Evolutionary conservation across 1,140 invertebrate species (phyloP), one percentile per base, ranked within the genome.

Genomic region (Tetramorium simillimum): DNA sequence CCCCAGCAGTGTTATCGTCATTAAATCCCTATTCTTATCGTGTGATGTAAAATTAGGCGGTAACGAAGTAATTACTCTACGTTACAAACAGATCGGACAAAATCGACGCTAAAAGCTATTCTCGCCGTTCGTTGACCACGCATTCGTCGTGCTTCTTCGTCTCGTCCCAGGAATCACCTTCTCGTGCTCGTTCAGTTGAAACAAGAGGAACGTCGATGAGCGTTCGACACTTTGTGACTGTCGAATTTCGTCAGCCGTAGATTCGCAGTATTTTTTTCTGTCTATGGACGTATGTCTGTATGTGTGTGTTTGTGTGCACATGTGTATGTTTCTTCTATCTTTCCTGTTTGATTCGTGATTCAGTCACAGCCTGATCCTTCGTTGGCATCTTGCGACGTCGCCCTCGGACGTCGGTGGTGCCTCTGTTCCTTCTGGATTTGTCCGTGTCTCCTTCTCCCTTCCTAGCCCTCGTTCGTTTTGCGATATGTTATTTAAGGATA

Each of bases 401-500:
- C 24, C 53, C 69, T 24, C 28, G 80, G 69, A 84, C 80, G 69
- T 62, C 80, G 80, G 58, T 33, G 72, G 69, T 82, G 78, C 77
- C 37, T 73, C n/a, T 63, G 16, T 70, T 87, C 40, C 60, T 75
- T 43, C 10, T 62, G 33, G 56, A 12, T 90, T 40, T 24, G 60
- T 82, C 51, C 24, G 49, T 72, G 43, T 77, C 58, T 76, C 51
- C 53, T 80, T 33, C 81, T 80, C 53, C 82, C 70, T 73, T 84
- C 67, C 77, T 86, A 78, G 80, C 72, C 65, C 56, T 90, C 75
- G 58, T 87, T 91, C 86, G 91, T 91, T 92, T 84, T 91, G 88
- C 91, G 91, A 91, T 92, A 92, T 92, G 91, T 92, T 91, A 92
- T 87, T 92, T 92, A 91, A 92, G 90, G 92, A 92, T 92, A 92